A percentile compares a stretch with the other conserved stretches of the same genome.
phyloP scores from a whole-genome alignment of 2,888 invertebrate species.

The Orthonychiurus folsomi region DNA sequence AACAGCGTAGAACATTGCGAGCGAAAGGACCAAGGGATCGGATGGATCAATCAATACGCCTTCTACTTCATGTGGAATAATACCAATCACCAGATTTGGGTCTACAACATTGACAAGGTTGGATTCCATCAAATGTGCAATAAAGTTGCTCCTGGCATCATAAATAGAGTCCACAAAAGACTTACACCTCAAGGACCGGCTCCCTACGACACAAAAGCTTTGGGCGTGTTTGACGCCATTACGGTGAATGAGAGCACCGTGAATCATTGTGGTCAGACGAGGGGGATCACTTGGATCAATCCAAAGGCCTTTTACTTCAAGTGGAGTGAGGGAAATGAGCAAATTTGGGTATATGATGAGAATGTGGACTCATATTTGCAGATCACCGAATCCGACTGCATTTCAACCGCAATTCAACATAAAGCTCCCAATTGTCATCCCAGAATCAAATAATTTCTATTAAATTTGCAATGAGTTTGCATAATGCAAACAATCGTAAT shows the following conservation, averaged over 20 bases:
- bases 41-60: background rate
- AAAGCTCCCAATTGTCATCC: too few relatives aligned
- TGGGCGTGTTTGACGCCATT: background rate
- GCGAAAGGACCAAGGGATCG: background rate
- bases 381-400: too few relatives aligned
- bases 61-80: background rate
- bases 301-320: background rate
- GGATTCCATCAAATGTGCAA: background rate
- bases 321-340: background rate
- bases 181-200: too few relatives aligned
- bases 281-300: background rate
- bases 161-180: background rate
- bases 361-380: background rate
- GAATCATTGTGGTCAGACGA: background rate
- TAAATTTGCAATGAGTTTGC: too few relatives aligned
- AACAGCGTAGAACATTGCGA: background rate
- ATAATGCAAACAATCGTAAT: too few relatives aligned
- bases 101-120: background rate
- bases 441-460: too few relatives aligned
- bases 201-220: too few relatives aligned
- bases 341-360: background rate
- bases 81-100: background rate
- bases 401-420: too few relatives aligned
- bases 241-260: background rate
- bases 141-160: background rate